phyloP scores from a whole-genome alignment of 2,888 invertebrate genomes.

The Iselma pallidipennis region DNA sequence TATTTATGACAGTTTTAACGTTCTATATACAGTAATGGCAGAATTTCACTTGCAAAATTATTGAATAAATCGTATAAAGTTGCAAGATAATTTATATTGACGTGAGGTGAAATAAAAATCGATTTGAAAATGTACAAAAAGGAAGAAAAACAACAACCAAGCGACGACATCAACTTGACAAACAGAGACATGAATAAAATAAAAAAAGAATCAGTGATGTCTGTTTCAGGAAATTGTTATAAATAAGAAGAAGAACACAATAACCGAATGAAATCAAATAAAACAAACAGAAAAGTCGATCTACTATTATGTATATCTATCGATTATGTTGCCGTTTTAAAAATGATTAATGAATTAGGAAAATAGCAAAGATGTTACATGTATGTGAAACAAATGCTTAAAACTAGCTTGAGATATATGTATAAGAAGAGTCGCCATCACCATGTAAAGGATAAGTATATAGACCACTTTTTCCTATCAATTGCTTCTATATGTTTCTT shows the following conservation, averaged over 20 bases:
- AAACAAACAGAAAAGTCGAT: conserved; percentile 10
- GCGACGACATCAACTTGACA: too few relatives aligned
- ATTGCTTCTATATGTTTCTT: conserved; percentile 36
- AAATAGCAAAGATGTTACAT: conserved; percentile 23
- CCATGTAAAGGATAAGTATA: conserved; percentile 31
- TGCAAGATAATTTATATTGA: neutral
- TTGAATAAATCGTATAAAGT: conserved; percentile 8
- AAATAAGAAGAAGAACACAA: neutral
- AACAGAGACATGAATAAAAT: neutral
- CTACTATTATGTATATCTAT: too few relatives aligned
- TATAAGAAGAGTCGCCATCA: conserved; percentile 36
- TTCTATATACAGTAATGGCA: neutral
- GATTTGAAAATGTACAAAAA: neutral
- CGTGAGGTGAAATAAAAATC: too few relatives aligned
- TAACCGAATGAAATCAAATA: neutral
- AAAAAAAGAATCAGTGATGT: neutral
- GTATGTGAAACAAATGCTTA: conserved; percentile 36
- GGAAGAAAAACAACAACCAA: neutral
- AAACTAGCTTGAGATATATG: conserved; percentile 16
- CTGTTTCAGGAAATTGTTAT: conserved; percentile 13
- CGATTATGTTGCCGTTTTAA: conserved; percentile 19
- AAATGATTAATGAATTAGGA: conserved; percentile 40
- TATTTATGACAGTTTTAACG: neutral
- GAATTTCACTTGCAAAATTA: conserved; percentile 14
- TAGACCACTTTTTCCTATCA: conserved; percentile 35